A percentile compares a stretch with the other conserved stretches of the same genome.
phyloP scores from a whole-genome alignment of 2,888 invertebrate species.

The Nesidiocoris tenuis region DNA sequence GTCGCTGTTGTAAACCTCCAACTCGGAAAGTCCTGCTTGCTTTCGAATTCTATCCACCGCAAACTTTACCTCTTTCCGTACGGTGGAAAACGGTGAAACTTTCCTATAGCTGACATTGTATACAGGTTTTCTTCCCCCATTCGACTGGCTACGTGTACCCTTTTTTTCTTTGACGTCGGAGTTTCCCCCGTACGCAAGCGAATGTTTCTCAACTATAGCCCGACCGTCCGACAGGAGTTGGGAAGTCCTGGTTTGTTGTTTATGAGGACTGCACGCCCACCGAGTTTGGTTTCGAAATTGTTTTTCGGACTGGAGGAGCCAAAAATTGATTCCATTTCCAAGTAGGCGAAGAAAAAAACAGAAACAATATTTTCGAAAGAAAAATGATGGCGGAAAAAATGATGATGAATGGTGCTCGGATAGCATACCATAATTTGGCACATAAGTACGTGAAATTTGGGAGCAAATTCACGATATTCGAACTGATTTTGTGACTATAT shows the following conservation, averaged over 20 bases:
- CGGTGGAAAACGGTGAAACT: background rate
- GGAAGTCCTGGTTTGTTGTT: background rate
- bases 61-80: background rate
- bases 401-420: too few species aligned
- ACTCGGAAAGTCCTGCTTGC: background rate
- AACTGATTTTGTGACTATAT: too few species aligned
- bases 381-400: too few species aligned
- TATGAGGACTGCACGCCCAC: background rate
- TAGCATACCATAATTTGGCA: too few species aligned
- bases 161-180: background rate
- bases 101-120: background rate
- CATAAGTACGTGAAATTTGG: too few species aligned
- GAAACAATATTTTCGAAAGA: too few species aligned
- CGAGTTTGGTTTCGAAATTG: background rate
- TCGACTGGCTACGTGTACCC: background rate
- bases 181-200: background rate
- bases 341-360: too few species aligned
- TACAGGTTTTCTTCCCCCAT: background rate
- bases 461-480: too few species aligned
- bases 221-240: background rate
- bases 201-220: background rate
- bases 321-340: too few species aligned
- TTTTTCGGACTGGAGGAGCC: too few species aligned
- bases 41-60: background rate
- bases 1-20: background rate